Conservation (phyloP, 2,888 invertebrate species). For the Diplolepis rosae region DNA sequence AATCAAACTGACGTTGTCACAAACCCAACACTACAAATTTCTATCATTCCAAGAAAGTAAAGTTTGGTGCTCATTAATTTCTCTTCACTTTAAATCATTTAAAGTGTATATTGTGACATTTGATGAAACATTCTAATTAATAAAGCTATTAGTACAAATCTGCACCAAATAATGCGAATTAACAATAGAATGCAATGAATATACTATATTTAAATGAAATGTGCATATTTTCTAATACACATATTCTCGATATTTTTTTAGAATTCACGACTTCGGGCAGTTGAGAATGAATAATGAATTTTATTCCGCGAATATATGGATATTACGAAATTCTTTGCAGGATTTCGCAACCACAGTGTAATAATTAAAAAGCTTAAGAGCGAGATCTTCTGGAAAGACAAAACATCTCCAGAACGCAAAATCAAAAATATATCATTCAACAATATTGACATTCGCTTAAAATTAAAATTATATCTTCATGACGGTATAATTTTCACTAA, state of each 20-base stretch:
- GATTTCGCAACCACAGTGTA: constrained; percentile 18
- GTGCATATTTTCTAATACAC: too few species aligned
- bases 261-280: constrained; percentile 4
- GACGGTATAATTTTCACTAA: too few species aligned
- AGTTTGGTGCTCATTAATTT: not conserved
- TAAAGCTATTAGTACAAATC: too few species aligned
- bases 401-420: not conserved
- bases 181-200: too few species aligned
- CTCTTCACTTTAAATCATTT: not conserved
- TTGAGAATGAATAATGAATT: constrained; percentile 23
- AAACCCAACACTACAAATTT: not conserved
- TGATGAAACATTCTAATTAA: too few species aligned
- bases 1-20: not conserved
- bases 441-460: too few species aligned
- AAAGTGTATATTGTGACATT: too few species aligned
- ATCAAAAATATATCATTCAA: not conserved
- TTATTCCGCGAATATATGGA: constrained; percentile 14
- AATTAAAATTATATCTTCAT: too few species aligned
- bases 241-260: constrained; percentile 5
- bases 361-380: constrained; percentile 22
- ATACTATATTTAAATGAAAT: constrained; percentile 5
- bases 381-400: not conserved
- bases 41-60: not conserved
- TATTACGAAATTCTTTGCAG: constrained; percentile 21
- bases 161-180: too few species aligned